Evolutionary conservation across 2,797 vertebrate genomes (phyloP), one percentile per base, ranked within the genome.

Genomic region (Pteronotus mesoamericanus): DNA sequence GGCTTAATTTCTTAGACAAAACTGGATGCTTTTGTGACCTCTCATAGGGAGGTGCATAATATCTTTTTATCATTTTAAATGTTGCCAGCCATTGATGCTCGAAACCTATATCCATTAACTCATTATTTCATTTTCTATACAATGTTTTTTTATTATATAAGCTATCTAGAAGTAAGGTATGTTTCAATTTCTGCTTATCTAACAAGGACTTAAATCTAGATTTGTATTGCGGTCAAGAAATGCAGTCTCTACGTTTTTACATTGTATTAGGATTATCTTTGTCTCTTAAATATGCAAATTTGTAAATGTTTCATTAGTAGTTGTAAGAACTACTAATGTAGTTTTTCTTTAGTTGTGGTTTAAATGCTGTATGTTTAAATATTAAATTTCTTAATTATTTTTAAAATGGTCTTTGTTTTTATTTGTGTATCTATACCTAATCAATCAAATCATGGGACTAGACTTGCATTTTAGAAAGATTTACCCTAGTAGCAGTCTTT

Each of bases 321-420:
- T 93, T 78, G 19, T 75, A 91, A 93, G 66, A 85, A 46, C 16
- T 83, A n/a, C n/a, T n/a, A n/a, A n/a, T n/a, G n/a, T n/a, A n/a
- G 3, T 66, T 91, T 84, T 92, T 48, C 24, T 83, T 93, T 88
- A 57, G 34, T 91, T 91, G 11, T 72, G 26, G 69, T 79, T 86
- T 89, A 34, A 69, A 55, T 91, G 16, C 79, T 79, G 94, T 59
- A 48, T 84, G 55, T 59, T 87, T 59, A 84, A 85, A 80, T 74
- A 69, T 55, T 32, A 80, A 77, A 72, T 78, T 59, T 69, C 68
- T 79, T 74, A 77, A 48, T 51, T 37, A 48, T 34, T 84, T n/a
- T 86, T 94, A 29, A 82, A 26, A 66, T 66, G 53, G 11, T 34
- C 29, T 75, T 0, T 83, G 18, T 68, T 90, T 32, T 78, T 88